Percentiles rank a stretch among this genome's conserved stretches.
These are phyloP conservation scores for Sacculina carcini DNA, from an alignment of 2,888 invertebrate genomes.

Conservation along the genomic window DNA sequence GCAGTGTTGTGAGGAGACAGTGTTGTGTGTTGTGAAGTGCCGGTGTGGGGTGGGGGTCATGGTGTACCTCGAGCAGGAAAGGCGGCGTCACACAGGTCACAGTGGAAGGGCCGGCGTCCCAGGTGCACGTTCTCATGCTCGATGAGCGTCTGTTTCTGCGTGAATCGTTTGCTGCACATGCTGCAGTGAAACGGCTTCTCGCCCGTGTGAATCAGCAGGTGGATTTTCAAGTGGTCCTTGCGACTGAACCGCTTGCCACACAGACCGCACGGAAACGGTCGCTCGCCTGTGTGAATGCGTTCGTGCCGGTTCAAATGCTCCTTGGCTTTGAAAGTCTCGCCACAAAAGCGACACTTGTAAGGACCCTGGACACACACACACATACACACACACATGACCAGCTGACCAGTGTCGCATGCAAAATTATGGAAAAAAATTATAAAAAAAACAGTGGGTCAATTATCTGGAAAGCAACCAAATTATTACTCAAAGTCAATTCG, in stretches of 20 bases:
- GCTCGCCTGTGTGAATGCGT: not conserved
- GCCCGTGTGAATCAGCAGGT: slow-evolving; percentile 51
- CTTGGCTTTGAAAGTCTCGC: slow-evolving; percentile 3
- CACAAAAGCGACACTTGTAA: not conserved
- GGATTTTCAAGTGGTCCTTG: slow-evolving; percentile 44
- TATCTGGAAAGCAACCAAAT: no score
- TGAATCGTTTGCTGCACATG: slow-evolving; percentile 46
- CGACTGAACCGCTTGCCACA: slow-evolving; percentile 49
- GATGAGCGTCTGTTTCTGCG: slow-evolving; percentile 55
- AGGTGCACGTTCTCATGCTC: slow-evolving; percentile 52
- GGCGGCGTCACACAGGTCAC: slow-evolving; percentile 22
- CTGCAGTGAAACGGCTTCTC: slow-evolving; percentile 47
- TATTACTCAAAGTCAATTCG: no score
- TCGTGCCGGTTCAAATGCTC: slow-evolving; percentile 1
- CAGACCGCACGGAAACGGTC: slow-evolving; percentile 25
- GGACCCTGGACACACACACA: not conserved
- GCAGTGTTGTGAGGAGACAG: no score
- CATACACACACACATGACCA: no score
- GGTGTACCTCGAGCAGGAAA: not conserved
- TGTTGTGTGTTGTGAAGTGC: no score
- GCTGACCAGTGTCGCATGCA: no score
- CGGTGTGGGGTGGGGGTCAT: no score
- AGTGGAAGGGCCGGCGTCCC: slow-evolving; percentile 43
- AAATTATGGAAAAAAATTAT: no score
- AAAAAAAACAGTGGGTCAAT: no score